phyloP scores from a whole-genome alignment of 2,797 vertebrate genomes.

The Xerus rutilus region DNA sequence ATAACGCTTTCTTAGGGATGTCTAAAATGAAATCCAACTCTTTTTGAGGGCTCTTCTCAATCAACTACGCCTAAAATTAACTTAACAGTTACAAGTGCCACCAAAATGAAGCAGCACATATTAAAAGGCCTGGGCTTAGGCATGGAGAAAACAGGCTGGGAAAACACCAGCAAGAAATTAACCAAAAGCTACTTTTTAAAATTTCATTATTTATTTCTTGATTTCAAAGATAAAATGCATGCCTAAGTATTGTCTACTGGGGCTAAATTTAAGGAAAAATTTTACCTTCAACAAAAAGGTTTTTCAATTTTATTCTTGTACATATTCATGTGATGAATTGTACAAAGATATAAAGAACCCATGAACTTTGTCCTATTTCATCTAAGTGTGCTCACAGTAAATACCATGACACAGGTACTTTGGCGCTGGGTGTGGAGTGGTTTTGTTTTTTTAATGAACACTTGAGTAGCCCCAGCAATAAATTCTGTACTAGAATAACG shows the following conservation, averaged over 20 bases:
- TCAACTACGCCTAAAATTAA: background rate
- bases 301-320: conserved; percentile 4
- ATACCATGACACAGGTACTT: background rate
- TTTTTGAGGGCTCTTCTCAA: background rate
- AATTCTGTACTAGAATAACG: conserved; percentile 11
- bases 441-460: background rate
- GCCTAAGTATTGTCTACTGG: background rate
- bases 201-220: conserved; percentile 1
- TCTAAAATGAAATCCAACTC: background rate
- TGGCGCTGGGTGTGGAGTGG: background rate
- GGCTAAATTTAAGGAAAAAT: conserved; percentile 12
- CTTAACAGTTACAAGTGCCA: background rate
- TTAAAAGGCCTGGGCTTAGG: background rate
- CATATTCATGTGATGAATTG: background rate
- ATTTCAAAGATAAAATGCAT: conserved; percentile 48
- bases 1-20: background rate
- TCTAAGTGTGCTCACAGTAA: background rate
- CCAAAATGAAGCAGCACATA: background rate
- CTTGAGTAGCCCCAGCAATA: background rate
- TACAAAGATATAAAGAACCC: conserved; percentile 23
- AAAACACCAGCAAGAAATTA: conserved; percentile 40
- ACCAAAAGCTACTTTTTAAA: background rate
- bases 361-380: conserved; percentile 2
- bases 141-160: conserved; percentile 4
- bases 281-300: conserved; percentile 22